phyloP scores from a whole-genome alignment of 2,797 vertebrate species.

The Tangara arthus region DNA sequence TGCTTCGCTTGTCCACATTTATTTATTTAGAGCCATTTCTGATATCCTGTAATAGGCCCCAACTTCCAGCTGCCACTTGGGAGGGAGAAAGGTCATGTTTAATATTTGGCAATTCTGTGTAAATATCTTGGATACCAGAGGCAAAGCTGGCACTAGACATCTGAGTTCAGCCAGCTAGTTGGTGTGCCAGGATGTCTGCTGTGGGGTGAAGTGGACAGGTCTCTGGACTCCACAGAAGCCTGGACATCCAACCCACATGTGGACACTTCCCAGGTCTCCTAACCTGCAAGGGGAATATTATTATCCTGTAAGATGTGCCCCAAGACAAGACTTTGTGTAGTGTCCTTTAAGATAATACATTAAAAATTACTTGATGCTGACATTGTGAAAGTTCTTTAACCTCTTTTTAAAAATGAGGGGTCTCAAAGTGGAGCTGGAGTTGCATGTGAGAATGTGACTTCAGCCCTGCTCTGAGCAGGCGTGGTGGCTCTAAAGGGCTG shows the following conservation, averaged over 20 bases:
- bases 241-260: not conserved
- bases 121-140: not conserved
- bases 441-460: not conserved
- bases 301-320: not conserved
- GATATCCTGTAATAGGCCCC: not conserved
- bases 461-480: not conserved
- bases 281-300: not conserved
- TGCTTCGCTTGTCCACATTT: not conserved
- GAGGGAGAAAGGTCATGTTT: not conserved
- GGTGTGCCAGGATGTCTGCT: not conserved
- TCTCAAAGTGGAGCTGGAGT: not conserved
- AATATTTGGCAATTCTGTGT: slow-evolving; percentile 1
- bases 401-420: not conserved
- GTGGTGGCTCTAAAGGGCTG: not conserved
- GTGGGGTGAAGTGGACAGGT: not conserved
- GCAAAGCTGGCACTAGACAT: not conserved
- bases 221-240: not conserved
- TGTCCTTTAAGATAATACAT: not conserved
- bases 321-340: not conserved
- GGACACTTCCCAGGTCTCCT: not conserved
- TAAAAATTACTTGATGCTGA: not conserved
- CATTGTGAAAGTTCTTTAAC: not conserved
- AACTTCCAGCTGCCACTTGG: not conserved
- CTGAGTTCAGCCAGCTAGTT: not conserved
- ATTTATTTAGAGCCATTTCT: not conserved